phyloP scores from a whole-genome alignment of 2,888 invertebrate species.

The Ctenicera cuprea region DNA sequence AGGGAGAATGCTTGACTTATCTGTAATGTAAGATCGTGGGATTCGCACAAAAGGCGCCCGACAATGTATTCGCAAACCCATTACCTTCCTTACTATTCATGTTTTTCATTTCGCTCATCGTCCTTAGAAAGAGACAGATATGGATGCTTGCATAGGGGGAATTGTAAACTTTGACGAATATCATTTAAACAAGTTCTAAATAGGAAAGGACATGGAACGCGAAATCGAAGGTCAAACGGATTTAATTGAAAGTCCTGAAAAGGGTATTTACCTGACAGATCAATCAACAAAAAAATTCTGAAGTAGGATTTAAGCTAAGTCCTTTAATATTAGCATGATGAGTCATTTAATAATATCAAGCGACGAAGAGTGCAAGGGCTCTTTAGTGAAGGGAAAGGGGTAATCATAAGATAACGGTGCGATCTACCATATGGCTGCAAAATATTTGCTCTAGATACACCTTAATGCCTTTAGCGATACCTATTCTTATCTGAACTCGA shows the following conservation, averaged over 20 bases:
- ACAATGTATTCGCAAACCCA: conserved; percentile 49
- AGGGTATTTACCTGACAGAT: neutral
- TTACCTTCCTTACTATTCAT: conserved; percentile 50
- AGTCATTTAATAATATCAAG: conserved; percentile 37
- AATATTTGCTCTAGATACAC: conserved; percentile 64
- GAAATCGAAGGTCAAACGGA: too few species aligned
- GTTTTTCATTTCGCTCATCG: conserved; percentile 43
- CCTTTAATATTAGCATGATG: conserved; percentile 30
- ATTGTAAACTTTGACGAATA: conserved; percentile 15
- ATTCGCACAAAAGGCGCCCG: conserved; percentile 59
- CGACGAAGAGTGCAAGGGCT: conserved; percentile 28
- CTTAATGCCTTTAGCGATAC: conserved; percentile 60
- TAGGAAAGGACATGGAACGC: neutral
- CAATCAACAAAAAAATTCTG: neutral
- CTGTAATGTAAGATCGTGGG: conserved; percentile 62
- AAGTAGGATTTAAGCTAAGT: conserved; percentile 8
- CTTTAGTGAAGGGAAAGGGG: conserved; percentile 48
- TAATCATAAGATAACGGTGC: conserved; percentile 61
- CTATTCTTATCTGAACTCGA: conserved; percentile 59
- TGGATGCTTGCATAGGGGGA: neutral
- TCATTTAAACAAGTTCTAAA: too few species aligned
- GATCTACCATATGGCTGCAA: conserved; percentile 62
- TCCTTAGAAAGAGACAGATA: conserved; percentile 32
- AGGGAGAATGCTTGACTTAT: conserved; percentile 59
- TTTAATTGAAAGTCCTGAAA: neutral